Evolutionary conservation across 2,888 invertebrate species (phyloP).

Genomic region (Lordiphosa fenestrarum): DNA sequence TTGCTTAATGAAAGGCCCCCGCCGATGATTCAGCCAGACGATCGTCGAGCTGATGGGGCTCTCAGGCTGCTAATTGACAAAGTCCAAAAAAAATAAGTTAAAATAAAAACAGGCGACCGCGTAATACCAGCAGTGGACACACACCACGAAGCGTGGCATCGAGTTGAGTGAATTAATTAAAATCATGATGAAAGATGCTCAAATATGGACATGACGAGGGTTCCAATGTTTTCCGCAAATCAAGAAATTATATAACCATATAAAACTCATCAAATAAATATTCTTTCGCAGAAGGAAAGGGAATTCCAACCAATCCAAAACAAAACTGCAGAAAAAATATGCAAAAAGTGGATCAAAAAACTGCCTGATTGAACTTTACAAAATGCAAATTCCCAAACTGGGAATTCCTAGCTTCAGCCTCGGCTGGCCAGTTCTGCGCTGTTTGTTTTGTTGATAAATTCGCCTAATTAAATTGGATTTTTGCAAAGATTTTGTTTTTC

Average conservation of each 20-base stretch:
- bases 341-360: conserved; percentile 30
- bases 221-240: no score
- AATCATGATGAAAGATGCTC: no score
- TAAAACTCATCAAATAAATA: no score
- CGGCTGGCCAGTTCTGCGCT: conserved; percentile 23
- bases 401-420: conserved; percentile 25
- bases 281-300: neutral
- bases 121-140: no score
- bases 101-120: no score
- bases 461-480: conserved; percentile 40
- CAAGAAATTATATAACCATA: no score
- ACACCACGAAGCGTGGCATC: no score
- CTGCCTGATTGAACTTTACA: conserved; percentile 1
- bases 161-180: no score
- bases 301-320: conserved; percentile 2
- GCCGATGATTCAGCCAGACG: conserved; percentile 46
- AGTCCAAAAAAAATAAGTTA: no score
- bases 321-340: conserved; percentile 11
- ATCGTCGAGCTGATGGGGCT: no score
- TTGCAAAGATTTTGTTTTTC: conserved; percentile 25
- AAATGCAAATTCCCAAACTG: conserved; percentile 13
- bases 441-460: conserved; percentile 32
- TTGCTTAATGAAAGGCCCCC: conserved; percentile 48
- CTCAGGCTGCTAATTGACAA: no score
- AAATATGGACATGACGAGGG: no score